Evolutionary conservation across 2,113 vertebrate species (phyloP), one percentile per base, ranked within the genome.

Genomic region (Porphyrio hochstetteri): DNA sequence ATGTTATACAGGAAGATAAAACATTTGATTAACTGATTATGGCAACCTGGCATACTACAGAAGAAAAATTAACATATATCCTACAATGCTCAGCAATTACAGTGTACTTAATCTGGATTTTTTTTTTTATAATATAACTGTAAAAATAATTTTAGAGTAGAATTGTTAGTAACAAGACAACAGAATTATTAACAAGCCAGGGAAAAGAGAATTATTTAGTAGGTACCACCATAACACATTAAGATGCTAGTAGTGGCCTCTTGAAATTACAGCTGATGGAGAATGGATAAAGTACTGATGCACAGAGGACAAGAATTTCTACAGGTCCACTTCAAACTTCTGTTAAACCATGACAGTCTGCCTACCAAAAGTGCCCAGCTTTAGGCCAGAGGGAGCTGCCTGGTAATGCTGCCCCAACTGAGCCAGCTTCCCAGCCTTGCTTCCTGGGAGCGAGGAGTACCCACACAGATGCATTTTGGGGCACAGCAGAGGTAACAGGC

Each of bases 81-180:
- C 96, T 93, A 96, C 59, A 95, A 95, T 80, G 84, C 75, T 86
- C 70, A 82, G 70, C 92, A 97, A 96, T 96, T 97, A 93, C 35
- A 67, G 33, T n/a, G 69, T 94, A 92, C 76, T 96, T 94, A 92
- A 88, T 86, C 56, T 61, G 85, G 83, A 67, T 28, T 40, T 56
- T 70, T n/a, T 84, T 65, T 44, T 76, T 36, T 48, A 95, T 78
- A 96, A 76, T 93, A 76, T 83, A 90, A 88, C 35, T 60, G 40
- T 18, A 72, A 80, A 95, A 84, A 70, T 60, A 27, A 82, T 83
- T 89, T 69, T 14, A 95, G 77, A 83, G 56, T 7, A 31, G 75
- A 97, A 90, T 59, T 13, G 75, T 82, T 88, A 80, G 5, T 25
- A 79, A 77, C 11, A 50, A 92, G 63, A 86, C 3, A 19, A 71